Evolutionary conservation across 2,888 invertebrate genomes (phyloP).

Genomic region (Lasioglossum pauxillum): DNA sequence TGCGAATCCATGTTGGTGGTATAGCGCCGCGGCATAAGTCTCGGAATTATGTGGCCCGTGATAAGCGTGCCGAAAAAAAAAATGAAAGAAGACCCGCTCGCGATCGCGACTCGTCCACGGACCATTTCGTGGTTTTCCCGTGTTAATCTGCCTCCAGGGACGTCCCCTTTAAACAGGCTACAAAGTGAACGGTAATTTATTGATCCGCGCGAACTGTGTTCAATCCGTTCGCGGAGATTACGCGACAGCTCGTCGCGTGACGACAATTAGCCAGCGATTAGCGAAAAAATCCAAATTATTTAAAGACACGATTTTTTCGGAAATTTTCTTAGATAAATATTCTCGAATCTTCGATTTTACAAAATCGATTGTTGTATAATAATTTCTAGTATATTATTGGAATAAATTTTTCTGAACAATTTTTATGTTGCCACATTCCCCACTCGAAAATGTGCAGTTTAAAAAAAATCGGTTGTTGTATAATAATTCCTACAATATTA

Average conservation of each 20-base stretch:
- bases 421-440: too few relatives aligned
- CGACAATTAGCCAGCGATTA: not conserved
- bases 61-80: slow-evolving; percentile 72
- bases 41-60: slow-evolving; percentile 74
- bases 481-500: too few relatives aligned
- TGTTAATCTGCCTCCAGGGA: not conserved
- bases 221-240: slow-evolving; percentile 54
- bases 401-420: too few relatives aligned
- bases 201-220: slow-evolving; percentile 51
- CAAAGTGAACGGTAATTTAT: slow-evolving; percentile 64
- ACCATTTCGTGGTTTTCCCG: not conserved
- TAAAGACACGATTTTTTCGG: not conserved
- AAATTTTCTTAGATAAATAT: too few relatives aligned
- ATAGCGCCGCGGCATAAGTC: slow-evolving; percentile 66
- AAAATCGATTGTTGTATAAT: too few relatives aligned
- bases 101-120: not conserved
- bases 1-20: slow-evolving; percentile 78
- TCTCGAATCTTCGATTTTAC: too few relatives aligned
- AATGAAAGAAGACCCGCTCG: slow-evolving; percentile 16
- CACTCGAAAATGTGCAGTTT: too few relatives aligned
- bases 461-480: too few relatives aligned
- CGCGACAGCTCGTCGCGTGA: not conserved
- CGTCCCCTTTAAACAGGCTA: slow-evolving; percentile 57
- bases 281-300: not conserved
- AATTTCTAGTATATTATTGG: too few relatives aligned